Evolutionary conservation across 2,888 invertebrate species (phyloP).

Genomic region (Aproaerema taeniolella): DNA sequence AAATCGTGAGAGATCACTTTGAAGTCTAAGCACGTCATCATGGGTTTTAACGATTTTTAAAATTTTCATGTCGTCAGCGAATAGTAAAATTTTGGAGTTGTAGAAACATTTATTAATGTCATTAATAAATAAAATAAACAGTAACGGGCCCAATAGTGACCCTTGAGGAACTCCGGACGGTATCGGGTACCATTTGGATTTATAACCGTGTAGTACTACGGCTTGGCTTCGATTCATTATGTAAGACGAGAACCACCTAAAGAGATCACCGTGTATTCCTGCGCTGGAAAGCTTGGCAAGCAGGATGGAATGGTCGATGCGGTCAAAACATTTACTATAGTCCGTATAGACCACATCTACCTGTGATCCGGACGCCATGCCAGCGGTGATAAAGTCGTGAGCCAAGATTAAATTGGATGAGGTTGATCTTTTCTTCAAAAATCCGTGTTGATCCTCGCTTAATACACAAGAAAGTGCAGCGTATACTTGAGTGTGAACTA

Average conservation of each 20-base stretch:
- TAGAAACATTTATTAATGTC: too few relatives aligned
- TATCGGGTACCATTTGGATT: background rate
- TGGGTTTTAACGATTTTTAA: too few relatives aligned
- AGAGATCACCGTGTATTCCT: constrained; percentile 14
- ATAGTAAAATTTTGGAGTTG: too few relatives aligned
- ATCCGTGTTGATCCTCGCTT: constrained; percentile 5
- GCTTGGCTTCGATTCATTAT: constrained; percentile 11
- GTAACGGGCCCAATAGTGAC: too few relatives aligned
- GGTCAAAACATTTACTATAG: constrained; percentile 14
- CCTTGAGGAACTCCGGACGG: constrained; percentile 15
- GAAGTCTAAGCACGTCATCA: too few relatives aligned
- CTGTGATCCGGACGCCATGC: constrained; percentile 6
- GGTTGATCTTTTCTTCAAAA: constrained; percentile 2
- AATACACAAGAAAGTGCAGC: background rate
- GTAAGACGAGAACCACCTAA: constrained; percentile 16
- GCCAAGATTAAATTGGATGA: background rate
- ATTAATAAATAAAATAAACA: too few relatives aligned
- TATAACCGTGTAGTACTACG: constrained; percentile 11
- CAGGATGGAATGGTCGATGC: constrained; percentile 8
- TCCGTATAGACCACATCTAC: constrained; percentile 13
- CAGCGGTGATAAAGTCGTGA: constrained; percentile 9
- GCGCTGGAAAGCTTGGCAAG: background rate
- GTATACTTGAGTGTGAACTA: constrained; percentile 1
- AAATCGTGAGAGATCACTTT: too few relatives aligned
- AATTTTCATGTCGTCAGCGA: too few relatives aligned